A percentile compares a stretch with the other conserved stretches of the same genome.
Evolutionary conservation across 2,888 invertebrate genomes (phyloP).

Genomic region (Scaptomyza parva): DNA sequence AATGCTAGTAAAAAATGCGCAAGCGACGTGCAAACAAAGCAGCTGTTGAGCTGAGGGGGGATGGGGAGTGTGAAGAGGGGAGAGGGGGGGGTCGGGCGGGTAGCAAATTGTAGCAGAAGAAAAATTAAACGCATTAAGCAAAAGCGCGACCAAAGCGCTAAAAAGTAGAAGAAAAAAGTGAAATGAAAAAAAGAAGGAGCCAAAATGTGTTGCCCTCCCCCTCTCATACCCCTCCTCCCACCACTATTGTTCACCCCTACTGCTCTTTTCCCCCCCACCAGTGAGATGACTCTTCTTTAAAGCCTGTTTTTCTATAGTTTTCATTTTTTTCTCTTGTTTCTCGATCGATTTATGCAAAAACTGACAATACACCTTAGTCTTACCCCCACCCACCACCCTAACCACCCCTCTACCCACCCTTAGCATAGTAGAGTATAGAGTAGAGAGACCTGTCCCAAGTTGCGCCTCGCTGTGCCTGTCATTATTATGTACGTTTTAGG

Average conservation of each 20-base stretch:
- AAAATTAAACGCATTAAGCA: slow-evolving; percentile 77
- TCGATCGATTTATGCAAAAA: slow-evolving; percentile 78
- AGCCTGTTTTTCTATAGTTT: slow-evolving; percentile 49
- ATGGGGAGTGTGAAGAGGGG: not conserved
- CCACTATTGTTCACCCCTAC: too few relatives aligned
- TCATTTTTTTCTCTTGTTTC: slow-evolving; percentile 2
- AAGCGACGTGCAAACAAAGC: slow-evolving; percentile 64
- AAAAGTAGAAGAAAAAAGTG: not conserved
- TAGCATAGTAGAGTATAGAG: too few relatives aligned
- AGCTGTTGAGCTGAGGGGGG: not conserved
- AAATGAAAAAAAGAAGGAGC: slow-evolving; percentile 13
- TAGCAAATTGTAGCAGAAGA: slow-evolving; percentile 77
- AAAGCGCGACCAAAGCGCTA: slow-evolving; percentile 46
- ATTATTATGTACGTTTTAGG: slow-evolving; percentile 69
- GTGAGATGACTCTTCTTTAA: slow-evolving; percentile 52
- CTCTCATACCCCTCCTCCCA: too few relatives aligned
- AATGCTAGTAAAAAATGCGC: slow-evolving; percentile 73
- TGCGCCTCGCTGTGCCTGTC: slow-evolving; percentile 38
- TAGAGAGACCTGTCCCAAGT: slow-evolving; percentile 12
- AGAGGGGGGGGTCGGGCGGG: slow-evolving; percentile 1
- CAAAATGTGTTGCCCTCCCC: slow-evolving; percentile 21
- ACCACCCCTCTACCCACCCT: too few relatives aligned
- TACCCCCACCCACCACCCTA: not conserved
- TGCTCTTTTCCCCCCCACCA: not conserved
- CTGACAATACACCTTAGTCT: slow-evolving; percentile 39